A percentile compares a stretch with the other conserved stretches of the same genome.
Conservation (phyloP, 2,888 invertebrate species). For the Chrysolina oricalcia region DNA sequence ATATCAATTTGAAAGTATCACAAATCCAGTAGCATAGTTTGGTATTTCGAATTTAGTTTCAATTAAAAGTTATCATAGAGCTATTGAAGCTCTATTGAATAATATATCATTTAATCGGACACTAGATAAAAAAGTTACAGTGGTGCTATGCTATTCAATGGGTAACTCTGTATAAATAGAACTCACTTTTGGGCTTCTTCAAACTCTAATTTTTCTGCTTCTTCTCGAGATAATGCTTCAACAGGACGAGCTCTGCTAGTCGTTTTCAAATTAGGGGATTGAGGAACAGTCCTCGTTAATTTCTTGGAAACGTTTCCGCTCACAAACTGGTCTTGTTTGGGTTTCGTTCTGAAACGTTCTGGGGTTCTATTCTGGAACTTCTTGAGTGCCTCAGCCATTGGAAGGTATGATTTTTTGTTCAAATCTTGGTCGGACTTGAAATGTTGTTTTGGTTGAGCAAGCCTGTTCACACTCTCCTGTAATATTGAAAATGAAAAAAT, state of each 20-base stretch:
- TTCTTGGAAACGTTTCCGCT: conserved; percentile 18
- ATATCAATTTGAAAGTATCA: no score
- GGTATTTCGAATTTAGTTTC: no score
- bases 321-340: conserved; percentile 23
- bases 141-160: no score
- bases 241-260: conserved; percentile 74
- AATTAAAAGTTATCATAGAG: no score
- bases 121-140: conserved; percentile 15
- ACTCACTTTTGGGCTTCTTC: conserved; percentile 78
- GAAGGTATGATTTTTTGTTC: conserved; percentile 65
- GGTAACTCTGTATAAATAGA: no score
- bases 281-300: conserved; percentile 70
- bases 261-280: conserved; percentile 75
- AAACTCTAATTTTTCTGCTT: conserved; percentile 77
- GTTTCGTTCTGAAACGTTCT: conserved; percentile 72
- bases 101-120: no score
- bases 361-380: conserved; percentile 75
- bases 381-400: conserved; percentile 74
- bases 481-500: neutral
- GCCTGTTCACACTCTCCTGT: conserved; percentile 54
- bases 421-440: conserved; percentile 53
- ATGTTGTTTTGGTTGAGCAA: conserved; percentile 59
- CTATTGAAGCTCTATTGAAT: no score
- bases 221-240: conserved; percentile 75
- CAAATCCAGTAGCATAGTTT: no score